Percentiles rank a stretch among this genome's conserved stretches.
Evolutionary conservation across 2,888 invertebrate genomes (phyloP).

Genomic region (Entomobrya proxima): DNA sequence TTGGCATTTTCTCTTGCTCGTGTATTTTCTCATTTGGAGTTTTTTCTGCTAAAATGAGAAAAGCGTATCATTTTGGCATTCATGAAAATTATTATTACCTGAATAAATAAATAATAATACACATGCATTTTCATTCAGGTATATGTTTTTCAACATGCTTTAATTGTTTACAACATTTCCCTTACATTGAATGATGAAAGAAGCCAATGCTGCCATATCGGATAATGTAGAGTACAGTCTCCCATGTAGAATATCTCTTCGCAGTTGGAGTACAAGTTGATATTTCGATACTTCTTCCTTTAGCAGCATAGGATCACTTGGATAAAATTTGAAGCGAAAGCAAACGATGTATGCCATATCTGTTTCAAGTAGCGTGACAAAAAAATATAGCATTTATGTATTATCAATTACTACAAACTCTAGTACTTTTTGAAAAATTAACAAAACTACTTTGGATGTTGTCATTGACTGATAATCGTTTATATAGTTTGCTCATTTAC

Average conservation of each 20-base stretch:
- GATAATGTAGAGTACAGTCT: conserved; percentile 93
- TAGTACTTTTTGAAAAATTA: no score
- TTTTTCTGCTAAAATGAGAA: no score
- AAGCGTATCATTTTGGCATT: background rate
- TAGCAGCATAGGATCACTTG: conserved; percentile 93
- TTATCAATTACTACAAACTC: no score
- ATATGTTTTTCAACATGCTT: background rate
- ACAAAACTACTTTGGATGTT: no score
- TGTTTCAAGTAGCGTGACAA: conserved; percentile 79
- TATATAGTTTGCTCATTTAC: background rate
- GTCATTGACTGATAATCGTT: background rate
- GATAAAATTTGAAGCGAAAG: conserved; percentile 98
- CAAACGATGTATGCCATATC: conserved; percentile 95
- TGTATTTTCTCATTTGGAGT: no score
- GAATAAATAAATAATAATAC: conserved; percentile 13
- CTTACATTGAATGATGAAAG: conserved; percentile 94
- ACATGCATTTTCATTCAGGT: background rate
- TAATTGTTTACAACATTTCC: background rate
- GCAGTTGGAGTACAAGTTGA: conserved; percentile 94
- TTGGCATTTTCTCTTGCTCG: background rate
- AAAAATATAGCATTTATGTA: no score
- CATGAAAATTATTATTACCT: background rate
- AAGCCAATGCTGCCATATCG: conserved; percentile 92
- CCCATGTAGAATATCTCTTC: conserved; percentile 95
- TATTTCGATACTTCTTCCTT: conserved; percentile 97